Evolutionary conservation across 2,888 invertebrate genomes (phyloP), one percentile per base, ranked within the genome.

Genomic region (Agapetus fuscipes): DNA sequence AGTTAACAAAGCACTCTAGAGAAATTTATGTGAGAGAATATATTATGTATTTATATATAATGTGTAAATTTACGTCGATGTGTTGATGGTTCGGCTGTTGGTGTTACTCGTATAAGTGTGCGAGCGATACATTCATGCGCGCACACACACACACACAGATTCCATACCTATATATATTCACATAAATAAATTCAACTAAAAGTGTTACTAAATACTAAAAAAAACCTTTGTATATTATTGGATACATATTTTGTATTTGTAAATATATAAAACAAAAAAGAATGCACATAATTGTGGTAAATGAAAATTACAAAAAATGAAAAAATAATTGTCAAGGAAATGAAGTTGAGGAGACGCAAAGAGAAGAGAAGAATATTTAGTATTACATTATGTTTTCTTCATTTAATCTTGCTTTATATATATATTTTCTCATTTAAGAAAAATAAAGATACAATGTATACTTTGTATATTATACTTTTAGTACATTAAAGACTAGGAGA

Each of bases 281-380:
- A 26, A 36, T 48, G 48, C 48, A 48, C 48, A 48, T 48, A 42
- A 40, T 45, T 42, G 41, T 42, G 46, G 39, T 45, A 41, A 43
- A 35, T n/a, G n/a, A n/a, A n/a, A n/a, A n/a, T n/a, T n/a, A n/a
- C n/a, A 37, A 42, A 26, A 28, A 40, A 30, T 29, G 28, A 34
- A 25, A 30, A 46, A 13, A 39, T 38, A 40, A 37, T 33, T 45
- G 36, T 28, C 36, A 39, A 28, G 37, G 36, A 37, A 11, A 31
- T 17, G 33, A 20, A 35, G 39, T 14, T 34, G 24, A 36, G 13
- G 39, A 40, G 34, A 36, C 42, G 39, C 37, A 42, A 41, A 41
- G 36, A 29, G 32, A 32, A 31, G 37, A 34, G 34, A 33, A 33
- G 33, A 30, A 43, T 39, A 16, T 40, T 42, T 39, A 46, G 42